phyloP scores from a whole-genome alignment of 2,113 vertebrate genomes.

The Heliornis fulica region DNA sequence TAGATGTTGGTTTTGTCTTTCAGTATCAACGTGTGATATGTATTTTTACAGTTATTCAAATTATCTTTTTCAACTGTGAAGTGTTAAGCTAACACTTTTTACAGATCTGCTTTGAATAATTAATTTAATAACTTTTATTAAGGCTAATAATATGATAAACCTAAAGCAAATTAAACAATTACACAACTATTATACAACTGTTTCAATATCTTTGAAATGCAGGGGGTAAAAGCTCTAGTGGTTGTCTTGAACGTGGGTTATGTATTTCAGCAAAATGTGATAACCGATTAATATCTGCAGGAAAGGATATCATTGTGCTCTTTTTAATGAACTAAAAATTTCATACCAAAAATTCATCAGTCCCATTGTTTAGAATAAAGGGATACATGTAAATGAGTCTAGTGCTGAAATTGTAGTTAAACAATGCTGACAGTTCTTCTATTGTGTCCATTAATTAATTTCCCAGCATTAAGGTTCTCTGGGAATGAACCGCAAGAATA shows the following conservation, averaged over 20 bases:
- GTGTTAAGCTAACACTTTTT: not conserved
- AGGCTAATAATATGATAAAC: not conserved
- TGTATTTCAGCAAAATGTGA: constrained; percentile 49
- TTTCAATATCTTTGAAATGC: not conserved
- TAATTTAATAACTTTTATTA: constrained; percentile 12
- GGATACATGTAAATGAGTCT: constrained; percentile 67
- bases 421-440: constrained; percentile 70
- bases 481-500: constrained; percentile 78
- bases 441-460: constrained; percentile 81
- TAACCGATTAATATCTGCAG: constrained; percentile 63
- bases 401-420: constrained; percentile 58
- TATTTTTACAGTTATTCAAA: not conserved
- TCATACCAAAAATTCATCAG: constrained; percentile 57
- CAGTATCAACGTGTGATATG: not conserved
- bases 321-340: constrained; percentile 72
- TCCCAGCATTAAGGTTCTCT: constrained; percentile 67
- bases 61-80: not conserved
- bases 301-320: constrained; percentile 53
- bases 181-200: not conserved
- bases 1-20: not conserved
- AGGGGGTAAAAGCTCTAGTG: not conserved
- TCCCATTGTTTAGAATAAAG: constrained; percentile 66
- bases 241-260: not conserved
- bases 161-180: not conserved
- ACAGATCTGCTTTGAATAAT: not conserved